phyloP scores from a whole-genome alignment of 2,888 invertebrate species.

The Cephalotes varians region DNA sequence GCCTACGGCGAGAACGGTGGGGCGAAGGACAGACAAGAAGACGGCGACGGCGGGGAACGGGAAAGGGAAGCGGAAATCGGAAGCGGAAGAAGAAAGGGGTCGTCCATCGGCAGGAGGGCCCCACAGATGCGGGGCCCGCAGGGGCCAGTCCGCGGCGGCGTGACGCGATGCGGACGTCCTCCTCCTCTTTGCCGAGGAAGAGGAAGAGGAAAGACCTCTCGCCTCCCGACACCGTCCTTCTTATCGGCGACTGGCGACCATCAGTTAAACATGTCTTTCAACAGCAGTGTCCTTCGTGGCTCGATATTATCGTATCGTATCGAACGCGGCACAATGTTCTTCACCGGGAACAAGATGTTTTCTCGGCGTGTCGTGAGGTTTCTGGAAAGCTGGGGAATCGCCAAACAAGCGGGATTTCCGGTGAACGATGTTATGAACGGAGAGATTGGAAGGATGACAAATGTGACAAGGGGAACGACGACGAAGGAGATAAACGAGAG shows the following conservation, averaged over 20 bases:
- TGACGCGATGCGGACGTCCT: slow-evolving; percentile 85
- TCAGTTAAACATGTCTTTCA: slow-evolving; percentile 26
- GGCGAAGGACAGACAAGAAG: not conserved
- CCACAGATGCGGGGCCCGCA: slow-evolving; percentile 84
- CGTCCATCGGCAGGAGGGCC: slow-evolving; percentile 75
- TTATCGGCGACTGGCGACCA: slow-evolving; percentile 2
- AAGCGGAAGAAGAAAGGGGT: slow-evolving; percentile 61
- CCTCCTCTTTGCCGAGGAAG: slow-evolving; percentile 78
- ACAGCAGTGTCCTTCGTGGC: not conserved
- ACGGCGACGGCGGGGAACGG: slow-evolving; percentile 7
- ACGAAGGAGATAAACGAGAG: slow-evolving; percentile 65
- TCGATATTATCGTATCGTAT: not conserved
- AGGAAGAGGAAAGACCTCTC: slow-evolving; percentile 77
- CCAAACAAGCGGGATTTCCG: slow-evolving; percentile 6
- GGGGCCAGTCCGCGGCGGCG: slow-evolving; percentile 84
- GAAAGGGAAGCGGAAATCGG: slow-evolving; percentile 21
- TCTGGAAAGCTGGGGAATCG: not conserved
- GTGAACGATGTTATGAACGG: slow-evolving; percentile 12
- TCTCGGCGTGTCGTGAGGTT: not conserved
- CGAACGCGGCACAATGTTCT: not conserved
- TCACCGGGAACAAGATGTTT: not conserved
- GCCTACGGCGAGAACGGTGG: slow-evolving; percentile 6
- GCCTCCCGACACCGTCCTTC: slow-evolving; percentile 62
- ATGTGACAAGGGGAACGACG: not conserved
- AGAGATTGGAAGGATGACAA: slow-evolving; percentile 68